phyloP scores from a whole-genome alignment of 2,113 vertebrate species.

The Erinaceus europaeus region DNA sequence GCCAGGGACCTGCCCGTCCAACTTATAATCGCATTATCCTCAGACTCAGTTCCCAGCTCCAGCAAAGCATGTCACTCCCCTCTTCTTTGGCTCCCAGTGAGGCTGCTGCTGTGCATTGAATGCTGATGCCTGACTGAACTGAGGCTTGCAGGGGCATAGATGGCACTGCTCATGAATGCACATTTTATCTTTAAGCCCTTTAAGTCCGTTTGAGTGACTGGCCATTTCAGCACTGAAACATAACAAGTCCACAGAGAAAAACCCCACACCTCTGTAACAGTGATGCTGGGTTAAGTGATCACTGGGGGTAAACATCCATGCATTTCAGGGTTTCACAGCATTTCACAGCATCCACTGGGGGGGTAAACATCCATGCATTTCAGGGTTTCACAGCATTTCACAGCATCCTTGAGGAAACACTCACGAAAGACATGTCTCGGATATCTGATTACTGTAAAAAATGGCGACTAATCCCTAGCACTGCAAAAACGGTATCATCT shows the following conservation, averaged over 20 bases:
- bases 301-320: constrained; percentile 16
- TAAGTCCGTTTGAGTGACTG: background rate
- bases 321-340: background rate
- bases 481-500: no score
- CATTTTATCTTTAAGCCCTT: constrained; percentile 12
- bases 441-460: no score
- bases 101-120: background rate
- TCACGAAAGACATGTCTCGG: no score
- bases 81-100: background rate
- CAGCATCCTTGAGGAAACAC: no score
- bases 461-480: no score
- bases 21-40: constrained; percentile 26
- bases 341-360: no score
- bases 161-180: background rate
- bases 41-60: background rate
- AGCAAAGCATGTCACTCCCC: background rate
- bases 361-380: constrained; percentile 14
- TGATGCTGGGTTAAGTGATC: background rate
- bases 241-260: background rate
- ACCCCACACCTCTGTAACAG: background rate
- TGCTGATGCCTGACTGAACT: background rate
- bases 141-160: background rate
- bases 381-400: no score
- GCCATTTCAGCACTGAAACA: background rate
- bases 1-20: constrained; percentile 30